Percentiles rank a stretch among this genome's conserved stretches.
phyloP scores from a whole-genome alignment of 2,888 invertebrate genomes.

The Rhorus exstirpatorius region DNA sequence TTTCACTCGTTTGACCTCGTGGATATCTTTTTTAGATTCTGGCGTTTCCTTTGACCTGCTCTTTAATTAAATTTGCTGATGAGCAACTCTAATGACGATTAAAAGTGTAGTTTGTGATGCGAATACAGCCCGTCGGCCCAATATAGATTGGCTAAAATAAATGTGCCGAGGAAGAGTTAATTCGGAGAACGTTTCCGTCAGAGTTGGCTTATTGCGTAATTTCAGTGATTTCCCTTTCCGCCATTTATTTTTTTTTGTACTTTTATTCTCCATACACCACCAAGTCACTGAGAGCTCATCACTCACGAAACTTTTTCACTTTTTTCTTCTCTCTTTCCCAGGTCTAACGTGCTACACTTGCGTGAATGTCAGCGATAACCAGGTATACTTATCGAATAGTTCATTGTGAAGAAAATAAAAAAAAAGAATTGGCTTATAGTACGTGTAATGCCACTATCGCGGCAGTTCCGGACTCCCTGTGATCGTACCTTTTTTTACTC shows the following conservation, averaged over 20 bases:
- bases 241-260: background rate
- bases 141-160: too few relatives aligned
- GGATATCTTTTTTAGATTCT: too few relatives aligned
- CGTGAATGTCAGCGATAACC: constrained; percentile 89
- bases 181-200: background rate
- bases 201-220: background rate
- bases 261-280: too few relatives aligned
- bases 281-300: background rate
- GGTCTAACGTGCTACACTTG: constrained; percentile 89
- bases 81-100: too few relatives aligned
- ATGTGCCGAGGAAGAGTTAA: too few relatives aligned
- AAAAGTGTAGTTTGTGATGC: too few relatives aligned
- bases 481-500: constrained; percentile 39
- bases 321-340: constrained; percentile 76
- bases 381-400: constrained; percentile 78
- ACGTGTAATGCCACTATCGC: constrained; percentile 77
- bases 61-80: too few relatives aligned
- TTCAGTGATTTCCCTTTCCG: constrained; percentile 6
- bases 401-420: constrained; percentile 36
- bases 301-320: constrained; percentile 11
- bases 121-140: too few relatives aligned
- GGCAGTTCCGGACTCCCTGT: constrained; percentile 70
- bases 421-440: constrained; percentile 76
- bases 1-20: too few relatives aligned
- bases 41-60: too few relatives aligned